Conservation (phyloP, 2,113 vertebrate genomes). For the Coreoperca whiteheadi region DNA sequence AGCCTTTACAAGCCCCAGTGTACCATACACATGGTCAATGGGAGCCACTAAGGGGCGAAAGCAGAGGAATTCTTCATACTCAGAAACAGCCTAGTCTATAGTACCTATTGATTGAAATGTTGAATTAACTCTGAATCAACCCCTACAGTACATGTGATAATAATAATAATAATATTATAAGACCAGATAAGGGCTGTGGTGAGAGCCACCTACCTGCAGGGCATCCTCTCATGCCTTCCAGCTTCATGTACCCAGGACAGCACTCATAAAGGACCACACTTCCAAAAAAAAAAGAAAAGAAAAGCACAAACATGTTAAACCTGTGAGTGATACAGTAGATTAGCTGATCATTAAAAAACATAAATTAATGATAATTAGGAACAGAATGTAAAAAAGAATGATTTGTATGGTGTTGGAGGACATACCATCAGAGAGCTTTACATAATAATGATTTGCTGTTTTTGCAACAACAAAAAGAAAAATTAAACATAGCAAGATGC, state of each 20-base stretch:
- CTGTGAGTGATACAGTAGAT: neutral
- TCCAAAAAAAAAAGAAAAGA: slow-evolving; percentile 29
- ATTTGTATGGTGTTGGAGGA: neutral
- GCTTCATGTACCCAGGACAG: slow-evolving; percentile 95
- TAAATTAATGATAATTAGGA: neutral
- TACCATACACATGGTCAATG: slow-evolving; percentile 95
- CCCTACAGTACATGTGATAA: neutral
- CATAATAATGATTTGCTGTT: neutral
- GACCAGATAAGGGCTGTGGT: neutral
- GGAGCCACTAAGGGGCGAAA: slow-evolving; percentile 87
- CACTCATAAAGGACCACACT: slow-evolving; percentile 94
- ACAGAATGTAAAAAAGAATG: neutral
- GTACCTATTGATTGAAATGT: neutral
- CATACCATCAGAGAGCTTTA: neutral
- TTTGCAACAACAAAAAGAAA: slow-evolving; percentile 4
- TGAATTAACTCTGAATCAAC: neutral
- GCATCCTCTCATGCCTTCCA: slow-evolving; percentile 91
- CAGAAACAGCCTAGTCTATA: neutral
- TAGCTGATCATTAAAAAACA: slow-evolving; percentile 5
- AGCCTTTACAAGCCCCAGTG: slow-evolving; percentile 90
- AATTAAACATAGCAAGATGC: neutral
- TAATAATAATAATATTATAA: neutral
- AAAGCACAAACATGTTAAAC: neutral
- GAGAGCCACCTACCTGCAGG: slow-evolving; percentile 91
- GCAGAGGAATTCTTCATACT: neutral